These are phyloP conservation scores for Dolichopus griseipennis DNA, from an alignment of 2,888 invertebrate species.

Conservation along the genomic window DNA sequence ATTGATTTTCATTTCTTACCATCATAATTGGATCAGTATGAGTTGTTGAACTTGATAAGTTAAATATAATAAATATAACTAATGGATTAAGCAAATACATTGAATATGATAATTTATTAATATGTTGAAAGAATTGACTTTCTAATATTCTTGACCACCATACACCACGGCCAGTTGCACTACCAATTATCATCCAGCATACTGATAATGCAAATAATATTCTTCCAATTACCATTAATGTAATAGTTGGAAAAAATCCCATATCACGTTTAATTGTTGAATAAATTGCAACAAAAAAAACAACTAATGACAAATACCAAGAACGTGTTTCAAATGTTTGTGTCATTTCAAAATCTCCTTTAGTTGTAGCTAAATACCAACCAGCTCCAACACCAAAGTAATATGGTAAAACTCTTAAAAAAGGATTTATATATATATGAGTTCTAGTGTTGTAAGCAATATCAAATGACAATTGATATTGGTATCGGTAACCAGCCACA, in stretches of 20 bases:
- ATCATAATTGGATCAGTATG: slow-evolving; percentile 41
- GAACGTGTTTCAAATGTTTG: slow-evolving; percentile 31
- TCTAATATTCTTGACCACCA: slow-evolving; percentile 42
- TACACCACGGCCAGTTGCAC: slow-evolving; percentile 46
- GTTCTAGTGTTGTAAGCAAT: slow-evolving; percentile 39
- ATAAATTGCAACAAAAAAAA: slow-evolving; percentile 37
- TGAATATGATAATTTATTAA: slow-evolving; percentile 51
- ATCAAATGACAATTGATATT: slow-evolving; percentile 40
- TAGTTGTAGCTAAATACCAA: slow-evolving; percentile 38
- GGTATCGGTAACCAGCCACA: slow-evolving; percentile 30
- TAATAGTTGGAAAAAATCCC: slow-evolving; percentile 42
- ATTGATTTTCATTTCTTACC: slow-evolving; percentile 27
- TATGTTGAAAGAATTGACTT: slow-evolving; percentile 38
- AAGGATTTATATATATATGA: slow-evolving; percentile 47
- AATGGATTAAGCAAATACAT: slow-evolving; percentile 53
- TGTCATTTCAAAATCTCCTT: slow-evolving; percentile 29
- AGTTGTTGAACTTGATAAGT: slow-evolving; percentile 36
- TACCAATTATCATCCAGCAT: slow-evolving; percentile 51
- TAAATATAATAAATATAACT: slow-evolving; percentile 45
- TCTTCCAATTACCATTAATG: slow-evolving; percentile 47
- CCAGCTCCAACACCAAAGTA: slow-evolving; percentile 45
- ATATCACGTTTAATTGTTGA: slow-evolving; percentile 41
- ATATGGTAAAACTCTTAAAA: slow-evolving; percentile 47
- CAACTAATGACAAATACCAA: slow-evolving; percentile 36
- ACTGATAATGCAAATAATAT: slow-evolving; percentile 48